Evolutionary conservation across 2,888 invertebrate species (phyloP), one percentile per base, ranked within the genome.

Genomic region (Acanthopleura granulata): DNA sequence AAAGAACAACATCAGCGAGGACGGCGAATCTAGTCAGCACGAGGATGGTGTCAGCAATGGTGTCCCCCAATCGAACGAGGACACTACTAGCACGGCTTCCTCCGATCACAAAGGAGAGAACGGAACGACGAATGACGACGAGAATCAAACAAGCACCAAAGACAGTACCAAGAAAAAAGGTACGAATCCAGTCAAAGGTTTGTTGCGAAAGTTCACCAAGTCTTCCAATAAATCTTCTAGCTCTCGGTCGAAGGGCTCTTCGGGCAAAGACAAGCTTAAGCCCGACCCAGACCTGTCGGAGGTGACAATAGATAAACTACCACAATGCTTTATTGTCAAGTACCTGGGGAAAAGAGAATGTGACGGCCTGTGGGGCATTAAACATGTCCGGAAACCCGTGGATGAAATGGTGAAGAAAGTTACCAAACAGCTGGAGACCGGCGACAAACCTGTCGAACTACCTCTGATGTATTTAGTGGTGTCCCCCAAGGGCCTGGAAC

Each of bases 281-380:
- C 66, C 74, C 3, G 30, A 40, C 12, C 30, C 16, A 18, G 84
- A 85, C 77, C 84, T 88, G 27, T 76, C 82, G 18, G 83, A 82
- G 6, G 83, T 89, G 9, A 83, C 82, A 66, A 84, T 90, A 16
- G 88, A 89, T 70, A 76, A 80, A 25, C 80, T 90, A 15, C 90
- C 90, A n/a, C 89, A 89, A 78, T 77, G 85, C 25, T 90, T 90
- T 79, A 84, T 90, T n/a, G 87, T 84, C 57, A 90, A 90, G 77
- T 89, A 89, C 80, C 79, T 90, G 29, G 90, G 90, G 9, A 84
- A 83, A 71, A 80, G 79, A 72, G 82, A 85, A 29, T 85, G 86
- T 25, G 80, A 81, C 14, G 89, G 89, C 4, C 78, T 89, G 15
- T 87, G 84, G 73, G 90, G 90, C 11, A 79, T 88, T 0, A 83